These are phyloP conservation scores for Pygocentrus nattereri DNA, from an alignment of 2,797 vertebrate genomes.

Conservation along the genomic window DNA sequence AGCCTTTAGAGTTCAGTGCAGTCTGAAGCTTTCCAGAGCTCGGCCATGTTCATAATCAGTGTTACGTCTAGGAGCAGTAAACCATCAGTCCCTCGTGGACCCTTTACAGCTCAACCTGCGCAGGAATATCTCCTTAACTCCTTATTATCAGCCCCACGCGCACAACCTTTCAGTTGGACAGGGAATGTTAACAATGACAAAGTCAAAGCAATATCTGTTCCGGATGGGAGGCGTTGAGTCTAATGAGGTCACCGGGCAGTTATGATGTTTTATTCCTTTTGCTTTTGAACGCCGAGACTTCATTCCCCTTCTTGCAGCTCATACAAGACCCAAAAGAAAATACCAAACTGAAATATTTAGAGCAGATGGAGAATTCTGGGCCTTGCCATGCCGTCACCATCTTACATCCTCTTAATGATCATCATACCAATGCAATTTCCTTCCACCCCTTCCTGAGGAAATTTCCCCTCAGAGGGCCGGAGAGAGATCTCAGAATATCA, in stretches of 20 bases:
- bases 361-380: constrained; percentile 50
- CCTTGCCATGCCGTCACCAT: constrained; percentile 31
- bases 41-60: constrained; percentile 45
- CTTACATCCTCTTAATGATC: constrained; percentile 69
- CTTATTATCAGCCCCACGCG: constrained; percentile 71
- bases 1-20: constrained; percentile 81
- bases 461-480: constrained; percentile 53
- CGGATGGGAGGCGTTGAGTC: constrained; percentile 65
- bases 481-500: constrained; percentile 61
- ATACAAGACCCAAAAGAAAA: constrained; percentile 61
- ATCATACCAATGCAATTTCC: constrained; percentile 65
- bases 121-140: constrained; percentile 36
- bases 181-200: constrained; percentile 79
- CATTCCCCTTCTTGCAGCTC: constrained; percentile 66
- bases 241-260: constrained; percentile 79
- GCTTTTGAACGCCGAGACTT: constrained; percentile 73
- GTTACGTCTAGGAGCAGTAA: constrained; percentile 49
- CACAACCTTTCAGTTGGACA: constrained; percentile 57
- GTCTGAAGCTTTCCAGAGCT: constrained; percentile 68
- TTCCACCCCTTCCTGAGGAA: constrained; percentile 50
- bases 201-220: constrained; percentile 75
- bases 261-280: constrained; percentile 65
- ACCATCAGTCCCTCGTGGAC: constrained; percentile 41
- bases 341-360: constrained; percentile 68
- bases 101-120: constrained; percentile 33